A percentile compares a stretch with the other conserved stretches of the same genome.
Conservation (phyloP, 2,797 vertebrate genomes). For the Nasua narica region DNA sequence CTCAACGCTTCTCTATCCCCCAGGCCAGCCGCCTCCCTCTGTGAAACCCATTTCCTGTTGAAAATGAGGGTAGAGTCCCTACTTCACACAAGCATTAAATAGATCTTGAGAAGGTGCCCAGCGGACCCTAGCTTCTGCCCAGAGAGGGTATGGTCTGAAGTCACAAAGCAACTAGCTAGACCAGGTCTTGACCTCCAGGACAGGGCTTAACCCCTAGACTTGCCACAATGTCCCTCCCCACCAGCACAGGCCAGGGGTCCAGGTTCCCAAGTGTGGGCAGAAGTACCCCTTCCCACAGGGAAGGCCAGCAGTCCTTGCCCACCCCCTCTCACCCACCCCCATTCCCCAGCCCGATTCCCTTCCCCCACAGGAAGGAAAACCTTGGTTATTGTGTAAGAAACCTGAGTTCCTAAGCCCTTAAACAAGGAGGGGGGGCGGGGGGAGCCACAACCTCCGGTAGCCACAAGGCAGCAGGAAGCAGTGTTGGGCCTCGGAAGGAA, state of each 20-base stretch:
- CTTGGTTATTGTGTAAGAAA: neutral
- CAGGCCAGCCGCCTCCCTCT: neutral
- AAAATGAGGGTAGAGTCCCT: neutral
- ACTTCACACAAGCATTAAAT: neutral
- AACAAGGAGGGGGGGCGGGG: neutral
- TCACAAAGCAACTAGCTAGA: neutral
- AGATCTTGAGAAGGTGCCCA: neutral
- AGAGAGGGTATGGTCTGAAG: neutral
- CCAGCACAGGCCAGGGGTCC: neutral
- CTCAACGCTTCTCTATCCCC: neutral
- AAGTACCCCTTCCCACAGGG: neutral
- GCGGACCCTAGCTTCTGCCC: neutral
- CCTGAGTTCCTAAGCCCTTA: neutral
- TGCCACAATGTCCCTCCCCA: neutral
- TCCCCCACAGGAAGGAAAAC: conserved; percentile 10
- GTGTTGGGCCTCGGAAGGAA: neutral
- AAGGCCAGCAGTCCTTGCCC: neutral
- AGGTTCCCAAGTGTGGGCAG: neutral
- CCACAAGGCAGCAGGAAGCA: neutral
- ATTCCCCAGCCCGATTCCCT: neutral
- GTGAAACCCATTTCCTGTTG: neutral
- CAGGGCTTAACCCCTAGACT: neutral
- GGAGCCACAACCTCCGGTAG: neutral
- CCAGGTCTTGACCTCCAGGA: neutral
- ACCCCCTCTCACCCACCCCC: neutral